phyloP scores from a whole-genome alignment of 2,797 vertebrate species.

The Sebastes flavidus region DNA sequence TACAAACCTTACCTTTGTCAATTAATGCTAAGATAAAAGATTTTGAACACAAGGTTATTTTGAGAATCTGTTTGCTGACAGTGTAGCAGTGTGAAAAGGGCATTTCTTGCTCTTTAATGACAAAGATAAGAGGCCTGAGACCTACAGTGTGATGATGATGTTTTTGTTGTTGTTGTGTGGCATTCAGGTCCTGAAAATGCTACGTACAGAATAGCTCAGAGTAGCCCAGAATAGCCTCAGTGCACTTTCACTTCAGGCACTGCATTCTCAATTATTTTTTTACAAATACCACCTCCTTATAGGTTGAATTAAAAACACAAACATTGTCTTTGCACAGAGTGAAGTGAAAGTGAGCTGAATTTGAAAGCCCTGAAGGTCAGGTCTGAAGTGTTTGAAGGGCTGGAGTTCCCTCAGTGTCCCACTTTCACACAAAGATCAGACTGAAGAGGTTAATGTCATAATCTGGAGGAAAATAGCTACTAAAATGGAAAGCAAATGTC shows the following conservation, averaged over 20 bases:
- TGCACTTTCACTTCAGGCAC: slow-evolving; percentile 12
- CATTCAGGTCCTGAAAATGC: slow-evolving; percentile 18
- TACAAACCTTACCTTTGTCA: neutral
- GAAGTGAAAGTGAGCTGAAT: slow-evolving; percentile 20
- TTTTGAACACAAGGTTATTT: neutral
- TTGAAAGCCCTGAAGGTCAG: slow-evolving; percentile 23
- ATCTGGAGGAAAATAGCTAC: neutral
- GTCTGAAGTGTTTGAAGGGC: slow-evolving; percentile 12
- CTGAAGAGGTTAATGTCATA: neutral
- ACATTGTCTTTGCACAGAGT: neutral
- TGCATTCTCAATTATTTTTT: neutral
- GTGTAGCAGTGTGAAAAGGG: slow-evolving; percentile 42
- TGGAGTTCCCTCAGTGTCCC: slow-evolving; percentile 49
- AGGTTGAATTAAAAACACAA: neutral
- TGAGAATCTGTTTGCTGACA: neutral
- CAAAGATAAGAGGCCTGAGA: slow-evolving; percentile 26
- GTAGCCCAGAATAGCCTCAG: neutral
- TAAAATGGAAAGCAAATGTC: neutral
- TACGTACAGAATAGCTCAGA: slow-evolving; percentile 3
- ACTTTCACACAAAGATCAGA: slow-evolving; percentile 41
- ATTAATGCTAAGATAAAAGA: neutral
- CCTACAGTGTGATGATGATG: neutral
- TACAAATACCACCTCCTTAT: neutral
- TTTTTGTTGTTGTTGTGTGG: neutral
- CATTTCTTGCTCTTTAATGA: slow-evolving; percentile 9